phyloP scores from a whole-genome alignment of 2,113 vertebrate genomes.

The Psammodynastes pulverulentus region DNA sequence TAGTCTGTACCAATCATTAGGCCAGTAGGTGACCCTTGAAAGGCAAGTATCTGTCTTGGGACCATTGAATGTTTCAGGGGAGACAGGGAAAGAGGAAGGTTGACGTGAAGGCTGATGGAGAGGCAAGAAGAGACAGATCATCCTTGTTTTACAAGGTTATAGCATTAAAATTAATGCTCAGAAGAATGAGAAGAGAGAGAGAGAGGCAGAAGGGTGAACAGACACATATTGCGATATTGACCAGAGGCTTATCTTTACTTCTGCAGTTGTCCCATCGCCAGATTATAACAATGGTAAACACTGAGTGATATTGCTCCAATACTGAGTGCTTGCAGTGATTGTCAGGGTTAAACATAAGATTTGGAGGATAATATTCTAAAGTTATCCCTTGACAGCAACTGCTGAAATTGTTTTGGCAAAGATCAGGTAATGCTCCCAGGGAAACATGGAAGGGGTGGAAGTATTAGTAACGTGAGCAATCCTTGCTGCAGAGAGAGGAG shows the following conservation, averaged over 20 bases:
- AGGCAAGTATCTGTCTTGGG: neutral
- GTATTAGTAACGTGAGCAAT: neutral
- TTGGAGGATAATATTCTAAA: neutral
- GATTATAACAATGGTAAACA: neutral
- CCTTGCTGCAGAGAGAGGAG: no score
- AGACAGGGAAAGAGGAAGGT: neutral
- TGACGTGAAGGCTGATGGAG: neutral
- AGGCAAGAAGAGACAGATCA: no score
- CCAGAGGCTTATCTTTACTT: neutral
- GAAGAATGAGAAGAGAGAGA: neutral
- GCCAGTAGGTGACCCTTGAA: neutral
- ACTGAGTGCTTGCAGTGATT: neutral
- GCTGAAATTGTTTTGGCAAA: neutral
- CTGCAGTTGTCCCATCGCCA: neutral
- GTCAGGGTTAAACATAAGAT: neutral
- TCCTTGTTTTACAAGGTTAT: neutral
- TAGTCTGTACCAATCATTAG: neutral
- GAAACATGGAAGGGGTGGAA: neutral
- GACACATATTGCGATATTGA: neutral
- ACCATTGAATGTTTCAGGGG: neutral
- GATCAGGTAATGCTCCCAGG: neutral
- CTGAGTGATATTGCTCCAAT: neutral
- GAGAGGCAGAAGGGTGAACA: neutral
- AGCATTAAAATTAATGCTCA: neutral
- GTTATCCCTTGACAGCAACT: neutral